A percentile compares a stretch with the other conserved stretches of the same genome.
phyloP scores from a whole-genome alignment of 2,797 vertebrate genomes.

The Australoheros facetus region DNA sequence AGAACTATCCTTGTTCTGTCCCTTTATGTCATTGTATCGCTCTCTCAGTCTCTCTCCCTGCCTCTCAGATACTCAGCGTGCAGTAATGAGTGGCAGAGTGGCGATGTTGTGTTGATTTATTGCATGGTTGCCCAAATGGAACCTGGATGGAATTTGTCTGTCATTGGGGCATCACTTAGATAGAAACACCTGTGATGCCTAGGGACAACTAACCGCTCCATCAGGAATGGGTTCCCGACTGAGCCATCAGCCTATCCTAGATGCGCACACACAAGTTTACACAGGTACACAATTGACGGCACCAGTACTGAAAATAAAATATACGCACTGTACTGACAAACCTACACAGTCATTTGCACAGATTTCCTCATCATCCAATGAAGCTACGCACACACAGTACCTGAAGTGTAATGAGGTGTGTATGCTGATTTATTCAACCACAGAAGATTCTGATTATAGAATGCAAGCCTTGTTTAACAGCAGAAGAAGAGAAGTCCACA shows the following conservation, averaged over 20 bases:
- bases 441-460: neutral
- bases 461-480: neutral
- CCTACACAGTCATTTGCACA: neutral
- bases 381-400: neutral
- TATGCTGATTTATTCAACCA: neutral
- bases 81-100: constrained; percentile 77
- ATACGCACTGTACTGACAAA: neutral
- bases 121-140: constrained; percentile 75
- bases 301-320: neutral
- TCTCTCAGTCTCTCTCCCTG: constrained; percentile 6
- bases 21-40: constrained; percentile 46
- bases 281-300: neutral
- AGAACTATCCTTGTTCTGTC: constrained; percentile 50
- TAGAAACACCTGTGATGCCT: constrained; percentile 73
- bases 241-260: constrained; percentile 22
- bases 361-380: neutral
- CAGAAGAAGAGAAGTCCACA: neutral
- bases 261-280: constrained; percentile 5
- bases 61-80: constrained; percentile 36
- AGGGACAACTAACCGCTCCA: constrained; percentile 67
- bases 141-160: constrained; percentile 75
- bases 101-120: constrained; percentile 80
- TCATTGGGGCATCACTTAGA: constrained; percentile 72
- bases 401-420: neutral
- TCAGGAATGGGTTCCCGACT: constrained; percentile 47